phyloP scores from a whole-genome alignment of 1,140 invertebrate genomes.

The Andricus grossulariae region DNA sequence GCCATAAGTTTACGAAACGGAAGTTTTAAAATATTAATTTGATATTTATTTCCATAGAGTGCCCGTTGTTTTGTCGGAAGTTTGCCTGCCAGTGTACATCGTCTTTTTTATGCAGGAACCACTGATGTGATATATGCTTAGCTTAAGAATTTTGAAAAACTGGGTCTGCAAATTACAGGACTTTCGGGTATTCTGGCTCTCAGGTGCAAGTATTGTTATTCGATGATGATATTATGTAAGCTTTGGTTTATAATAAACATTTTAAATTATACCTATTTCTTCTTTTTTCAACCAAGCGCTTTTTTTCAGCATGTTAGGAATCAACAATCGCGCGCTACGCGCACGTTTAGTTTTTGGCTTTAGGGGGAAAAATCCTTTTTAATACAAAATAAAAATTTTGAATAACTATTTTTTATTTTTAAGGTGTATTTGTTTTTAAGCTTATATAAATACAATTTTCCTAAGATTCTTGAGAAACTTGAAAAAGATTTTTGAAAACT shows the following conservation, averaged over 20 bases:
- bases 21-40: slow-evolving; percentile 1
- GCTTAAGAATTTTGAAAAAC: slow-evolving; percentile 46
- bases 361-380: too few species aligned
- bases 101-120: slow-evolving; percentile 51
- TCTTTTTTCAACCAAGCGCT: too few species aligned
- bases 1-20: not conserved
- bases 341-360: too few species aligned
- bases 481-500: too few species aligned
- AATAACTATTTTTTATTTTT: too few species aligned
- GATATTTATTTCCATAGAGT: slow-evolving; percentile 22
- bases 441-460: too few species aligned
- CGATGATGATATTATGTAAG: slow-evolving; percentile 66
- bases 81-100: not conserved
- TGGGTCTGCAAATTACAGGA: slow-evolving; percentile 25
- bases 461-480: too few species aligned
- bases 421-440: too few species aligned
- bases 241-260: slow-evolving; percentile 73
- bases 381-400: too few species aligned
- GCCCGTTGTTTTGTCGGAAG: slow-evolving; percentile 27
- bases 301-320: too few species aligned
- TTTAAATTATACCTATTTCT: slow-evolving; percentile 64
- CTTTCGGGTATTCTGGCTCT: slow-evolving; percentile 62
- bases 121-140: slow-evolving; percentile 53
- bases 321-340: too few species aligned
- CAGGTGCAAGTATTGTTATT: slow-evolving; percentile 69